A percentile compares a stretch with the other conserved stretches of the same genome.
Conservation (phyloP, 2,797 vertebrate genomes). For the Dallia pectoralis region DNA sequence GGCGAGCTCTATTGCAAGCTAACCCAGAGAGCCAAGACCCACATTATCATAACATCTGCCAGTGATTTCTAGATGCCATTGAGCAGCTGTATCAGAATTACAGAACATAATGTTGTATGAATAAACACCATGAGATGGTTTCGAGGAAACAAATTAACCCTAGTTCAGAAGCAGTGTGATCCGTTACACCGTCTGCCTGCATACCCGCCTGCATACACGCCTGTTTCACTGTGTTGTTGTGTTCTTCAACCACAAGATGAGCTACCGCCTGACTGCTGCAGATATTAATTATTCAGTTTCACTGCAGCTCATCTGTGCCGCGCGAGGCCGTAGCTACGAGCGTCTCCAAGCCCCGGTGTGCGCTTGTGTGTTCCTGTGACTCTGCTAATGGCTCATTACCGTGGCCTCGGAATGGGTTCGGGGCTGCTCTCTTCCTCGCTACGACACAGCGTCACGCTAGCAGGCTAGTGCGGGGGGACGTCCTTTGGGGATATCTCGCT, state of each 20-base stretch:
- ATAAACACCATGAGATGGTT: neutral
- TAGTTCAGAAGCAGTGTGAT: too few relatives aligned
- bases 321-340: neutral
- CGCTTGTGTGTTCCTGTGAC: neutral
- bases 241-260: slow-evolving; percentile 29
- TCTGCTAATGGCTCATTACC: slow-evolving; percentile 2
- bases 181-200: too few relatives aligned
- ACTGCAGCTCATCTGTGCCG: slow-evolving; percentile 55
- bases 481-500: slow-evolving; percentile 33
- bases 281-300: slow-evolving; percentile 69
- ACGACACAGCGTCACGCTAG: slow-evolving; percentile 31
- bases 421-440: slow-evolving; percentile 42
- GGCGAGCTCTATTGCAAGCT: neutral
- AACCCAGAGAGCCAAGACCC: slow-evolving; percentile 2
- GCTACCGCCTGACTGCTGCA: slow-evolving; percentile 37
- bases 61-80: neutral
- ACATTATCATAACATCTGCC: slow-evolving; percentile 1
- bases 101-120: neutral
- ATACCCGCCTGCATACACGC: too few relatives aligned
- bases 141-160: too few relatives aligned
- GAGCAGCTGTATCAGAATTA: neutral
- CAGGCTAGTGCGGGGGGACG: slow-evolving; percentile 41
- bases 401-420: neutral
- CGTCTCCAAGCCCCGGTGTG: neutral
- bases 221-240: slow-evolving; percentile 33